Evolutionary conservation across 2,888 invertebrate genomes (phyloP).

Genomic region (Aphrophora alni): DNA sequence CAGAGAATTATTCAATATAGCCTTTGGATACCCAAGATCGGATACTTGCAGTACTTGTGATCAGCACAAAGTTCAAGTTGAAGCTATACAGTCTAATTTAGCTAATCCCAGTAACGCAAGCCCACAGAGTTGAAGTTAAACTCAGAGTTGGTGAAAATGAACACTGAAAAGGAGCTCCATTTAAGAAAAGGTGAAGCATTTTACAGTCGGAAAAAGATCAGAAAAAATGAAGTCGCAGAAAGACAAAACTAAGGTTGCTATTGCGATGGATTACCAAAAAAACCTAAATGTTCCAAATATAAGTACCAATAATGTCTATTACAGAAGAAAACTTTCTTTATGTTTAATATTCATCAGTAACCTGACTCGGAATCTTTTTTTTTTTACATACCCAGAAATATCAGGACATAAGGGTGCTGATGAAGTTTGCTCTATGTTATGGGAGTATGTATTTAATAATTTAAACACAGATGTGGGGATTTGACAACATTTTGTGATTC

Average conservation of each 20-base stretch:
- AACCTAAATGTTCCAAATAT: slow-evolving; percentile 37
- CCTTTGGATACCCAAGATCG: too few species aligned
- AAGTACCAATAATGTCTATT: slow-evolving; percentile 38
- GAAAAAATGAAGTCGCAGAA: neutral
- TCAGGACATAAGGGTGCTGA: neutral
- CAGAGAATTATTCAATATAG: too few species aligned
- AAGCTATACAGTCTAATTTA: too few species aligned
- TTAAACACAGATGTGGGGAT: neutral
- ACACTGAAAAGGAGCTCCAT: slow-evolving; percentile 21
- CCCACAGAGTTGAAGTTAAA: too few species aligned
- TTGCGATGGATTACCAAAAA: slow-evolving; percentile 38
- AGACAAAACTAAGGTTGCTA: slow-evolving; percentile 15
- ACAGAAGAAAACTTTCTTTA: slow-evolving; percentile 36
- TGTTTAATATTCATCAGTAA: neutral
- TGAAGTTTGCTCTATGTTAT: neutral
- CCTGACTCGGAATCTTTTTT: neutral
- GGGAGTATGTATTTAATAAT: neutral
- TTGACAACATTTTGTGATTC: neutral
- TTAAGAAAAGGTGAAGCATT: slow-evolving; percentile 26
- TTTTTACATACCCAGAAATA: neutral
- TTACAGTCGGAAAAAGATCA: slow-evolving; percentile 30
- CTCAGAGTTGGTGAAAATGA: too few species aligned
- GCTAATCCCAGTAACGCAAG: too few species aligned
- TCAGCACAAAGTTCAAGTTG: too few species aligned
- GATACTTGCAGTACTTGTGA: too few species aligned